These are phyloP conservation scores for Strigamia maritima DNA, from an alignment of 2,888 invertebrate species.

Conservation along the genomic window DNA sequence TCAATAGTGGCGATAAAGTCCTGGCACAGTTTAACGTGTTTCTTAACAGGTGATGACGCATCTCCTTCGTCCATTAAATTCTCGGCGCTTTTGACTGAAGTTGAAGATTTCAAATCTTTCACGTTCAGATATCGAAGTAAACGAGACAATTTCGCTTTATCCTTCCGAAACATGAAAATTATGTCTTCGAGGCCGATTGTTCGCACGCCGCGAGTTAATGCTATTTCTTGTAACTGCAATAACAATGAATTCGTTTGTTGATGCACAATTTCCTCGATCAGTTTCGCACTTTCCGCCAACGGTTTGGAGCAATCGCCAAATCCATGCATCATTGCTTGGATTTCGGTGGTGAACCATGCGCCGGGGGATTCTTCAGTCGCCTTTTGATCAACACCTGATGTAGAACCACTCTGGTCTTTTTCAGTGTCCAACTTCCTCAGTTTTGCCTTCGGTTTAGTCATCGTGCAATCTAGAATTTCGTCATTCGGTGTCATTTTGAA, in stretches of 20 bases:
- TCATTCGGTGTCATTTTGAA: too few species aligned
- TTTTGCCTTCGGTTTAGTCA: slow-evolving; percentile 40
- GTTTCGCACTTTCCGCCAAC: slow-evolving; percentile 71
- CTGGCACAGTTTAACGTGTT: slow-evolving; percentile 50
- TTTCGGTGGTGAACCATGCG: too few species aligned
- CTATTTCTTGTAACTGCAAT: slow-evolving; percentile 69
- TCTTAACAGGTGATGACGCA: slow-evolving; percentile 38
- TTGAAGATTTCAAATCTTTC: slow-evolving; percentile 49
- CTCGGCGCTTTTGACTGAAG: slow-evolving; percentile 44
- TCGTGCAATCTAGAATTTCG: neutral
- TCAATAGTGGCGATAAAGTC: slow-evolving; percentile 55
- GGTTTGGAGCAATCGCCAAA: slow-evolving; percentile 85
- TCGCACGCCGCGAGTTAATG: slow-evolving; percentile 59
- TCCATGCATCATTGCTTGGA: too few species aligned
- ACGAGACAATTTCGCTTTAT: slow-evolving; percentile 58
- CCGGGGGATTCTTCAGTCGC: too few species aligned
- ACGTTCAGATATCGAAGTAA: slow-evolving; percentile 50
- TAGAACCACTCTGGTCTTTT: neutral
- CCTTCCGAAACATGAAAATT: slow-evolving; percentile 77
- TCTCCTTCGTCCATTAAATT: slow-evolving; percentile 46
- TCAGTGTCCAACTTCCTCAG: slow-evolving; percentile 37
- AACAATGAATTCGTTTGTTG: too few species aligned
- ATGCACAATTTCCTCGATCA: slow-evolving; percentile 83
- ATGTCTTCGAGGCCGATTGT: slow-evolving; percentile 65
- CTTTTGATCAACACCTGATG: neutral